Evolutionary conservation across 2,113 vertebrate species (phyloP), one percentile per base, ranked within the genome.

Genomic region (Notarius lentiginosus): DNA sequence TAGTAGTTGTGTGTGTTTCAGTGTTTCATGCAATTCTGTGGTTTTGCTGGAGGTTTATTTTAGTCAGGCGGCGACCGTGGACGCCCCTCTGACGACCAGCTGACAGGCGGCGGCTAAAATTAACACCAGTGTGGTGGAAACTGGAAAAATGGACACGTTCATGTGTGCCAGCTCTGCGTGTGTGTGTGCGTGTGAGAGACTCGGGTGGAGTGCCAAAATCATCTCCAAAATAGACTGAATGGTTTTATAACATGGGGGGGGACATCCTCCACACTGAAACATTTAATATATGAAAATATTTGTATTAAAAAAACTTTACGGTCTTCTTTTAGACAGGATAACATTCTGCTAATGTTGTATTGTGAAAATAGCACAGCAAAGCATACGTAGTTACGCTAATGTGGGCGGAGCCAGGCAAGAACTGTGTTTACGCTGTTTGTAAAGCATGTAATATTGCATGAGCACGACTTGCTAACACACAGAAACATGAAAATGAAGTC

Each of bases 31-130:
- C 22, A 77, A 11, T 60, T 60, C 30, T 60, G 27, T 60, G 56
- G 55, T 60, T 60, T 80, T 80, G 47, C 47, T 24, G 70, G 56
- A 30, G 82, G 60, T 41, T 76, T 55, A 85, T 82, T 89, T 82
- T 79, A 60, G 88, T 82, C 61, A 77, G 83, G 80, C 79, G 15
- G 80, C 83, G 83, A 84, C 61, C 72, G 63, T 82, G 88, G 82
- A 88, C 73, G 85, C 30, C 85, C 72, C 84, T 91, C 61, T 75
- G 88, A 89, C 24, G 22, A 90, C 92, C 87, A 91, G 90, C 93
- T 93, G 92, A 93, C 90, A 87, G 84, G 63, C 14, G 72, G 60
- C 61, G 30, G 89, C 90, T 92, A 92, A 93, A 92, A 92, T 90
- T 91, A 92, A 90, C 91, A 55, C 73, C 86, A 90, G 70, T 91